Evolutionary conservation across 2,797 vertebrate genomes (phyloP).

Genomic region (Crocodylus rhombifer): DNA sequence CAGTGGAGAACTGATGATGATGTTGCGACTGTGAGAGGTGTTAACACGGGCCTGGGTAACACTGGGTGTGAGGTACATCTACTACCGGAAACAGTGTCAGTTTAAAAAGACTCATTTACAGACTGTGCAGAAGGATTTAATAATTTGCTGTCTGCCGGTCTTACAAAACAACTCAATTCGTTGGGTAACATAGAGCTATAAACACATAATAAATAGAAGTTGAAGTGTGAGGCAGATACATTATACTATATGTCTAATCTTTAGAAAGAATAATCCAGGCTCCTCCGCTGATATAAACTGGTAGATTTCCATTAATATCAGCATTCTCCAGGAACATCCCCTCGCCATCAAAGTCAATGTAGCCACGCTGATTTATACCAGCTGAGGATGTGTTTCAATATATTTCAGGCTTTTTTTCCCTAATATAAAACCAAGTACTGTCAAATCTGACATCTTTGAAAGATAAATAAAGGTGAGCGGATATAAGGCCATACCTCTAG

Average conservation of each 20-base stretch:
- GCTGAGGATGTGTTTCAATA: rapidly evolving
- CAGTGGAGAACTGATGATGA: background rate
- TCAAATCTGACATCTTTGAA: rapidly evolving
- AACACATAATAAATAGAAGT: background rate
- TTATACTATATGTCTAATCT: background rate
- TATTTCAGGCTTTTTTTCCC: background rate
- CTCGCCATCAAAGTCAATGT: rapidly evolving
- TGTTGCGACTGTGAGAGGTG: background rate
- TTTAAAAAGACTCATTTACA: background rate
- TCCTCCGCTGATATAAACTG: background rate
- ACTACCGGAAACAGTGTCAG: background rate
- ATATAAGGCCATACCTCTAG: slow-evolving; percentile 84
- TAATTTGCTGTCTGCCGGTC: background rate
- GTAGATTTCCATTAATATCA: background rate
- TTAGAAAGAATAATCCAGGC: background rate
- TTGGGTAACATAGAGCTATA: background rate
- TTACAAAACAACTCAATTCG: background rate
- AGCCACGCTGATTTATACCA: background rate
- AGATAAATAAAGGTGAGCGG: background rate
- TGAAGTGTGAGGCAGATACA: background rate
- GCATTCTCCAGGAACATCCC: background rate
- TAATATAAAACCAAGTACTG: background rate
- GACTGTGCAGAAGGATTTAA: rapidly evolving
- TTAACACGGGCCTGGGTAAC: background rate
- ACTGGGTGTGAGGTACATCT: rapidly evolving